Conservation (phyloP, 2,888 invertebrate species). For the Uropetala carovei region DNA sequence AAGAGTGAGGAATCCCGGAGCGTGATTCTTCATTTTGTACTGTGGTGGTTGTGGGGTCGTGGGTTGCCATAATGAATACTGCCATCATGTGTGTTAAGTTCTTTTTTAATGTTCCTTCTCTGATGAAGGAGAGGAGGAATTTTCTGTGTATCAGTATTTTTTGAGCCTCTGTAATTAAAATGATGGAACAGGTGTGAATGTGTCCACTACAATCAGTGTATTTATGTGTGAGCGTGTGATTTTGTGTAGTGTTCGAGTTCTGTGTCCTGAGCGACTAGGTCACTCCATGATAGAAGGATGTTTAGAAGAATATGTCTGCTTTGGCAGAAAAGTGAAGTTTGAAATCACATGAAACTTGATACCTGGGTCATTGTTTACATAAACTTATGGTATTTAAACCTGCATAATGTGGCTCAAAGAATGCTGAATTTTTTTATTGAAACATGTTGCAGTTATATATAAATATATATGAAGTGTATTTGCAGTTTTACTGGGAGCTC, state of each 20-base stretch:
- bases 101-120: conserved; percentile 59
- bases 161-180: conserved; percentile 57
- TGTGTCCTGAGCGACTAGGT: conserved; percentile 58
- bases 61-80: conserved; percentile 61
- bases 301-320: conserved; percentile 46
- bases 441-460: conserved; percentile 59
- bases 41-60: conserved; percentile 38
- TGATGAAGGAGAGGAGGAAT: conserved; percentile 40
- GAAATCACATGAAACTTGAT: conserved; percentile 63
- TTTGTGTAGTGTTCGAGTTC: conserved; percentile 58
- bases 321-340: conserved; percentile 54
- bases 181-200: conserved; percentile 63
- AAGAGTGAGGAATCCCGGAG: conserved; percentile 44
- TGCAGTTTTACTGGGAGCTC: conserved; percentile 63
- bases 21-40: conserved; percentile 46
- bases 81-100: conserved; percentile 64
- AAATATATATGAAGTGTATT: conserved; percentile 61
- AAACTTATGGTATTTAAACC: conserved; percentile 60
- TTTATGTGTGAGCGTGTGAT: conserved; percentile 63
- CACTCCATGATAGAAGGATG: conserved; percentile 34
- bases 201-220: conserved; percentile 60
- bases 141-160: conserved; percentile 63
- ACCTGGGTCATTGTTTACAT: conserved; percentile 61
- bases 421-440: conserved; percentile 62
- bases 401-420: conserved; percentile 54